phyloP scores from a whole-genome alignment of 2,797 vertebrate genomes.

The Lepilemur ruficaudatus region DNA sequence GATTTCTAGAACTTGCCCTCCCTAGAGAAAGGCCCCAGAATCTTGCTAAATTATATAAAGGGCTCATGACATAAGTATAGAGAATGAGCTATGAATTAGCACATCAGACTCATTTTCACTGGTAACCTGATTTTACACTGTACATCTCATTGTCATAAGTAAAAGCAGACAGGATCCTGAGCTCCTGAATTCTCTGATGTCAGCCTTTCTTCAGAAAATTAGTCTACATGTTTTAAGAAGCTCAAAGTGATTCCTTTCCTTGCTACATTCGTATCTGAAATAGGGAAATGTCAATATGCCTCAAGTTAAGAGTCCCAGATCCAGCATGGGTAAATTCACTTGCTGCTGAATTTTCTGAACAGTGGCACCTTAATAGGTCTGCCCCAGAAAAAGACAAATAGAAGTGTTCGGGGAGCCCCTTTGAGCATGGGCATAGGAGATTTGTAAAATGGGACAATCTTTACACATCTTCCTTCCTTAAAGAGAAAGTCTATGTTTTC shows the following conservation, averaged over 20 bases:
- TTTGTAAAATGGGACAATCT: conserved; percentile 66
- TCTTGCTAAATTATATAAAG: conserved; percentile 68
- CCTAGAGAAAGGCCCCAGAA: conserved; percentile 72
- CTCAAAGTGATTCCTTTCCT: not conserved
- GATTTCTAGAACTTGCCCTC: conserved; percentile 69
- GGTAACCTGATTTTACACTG: conserved; percentile 72
- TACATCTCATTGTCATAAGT: not conserved
- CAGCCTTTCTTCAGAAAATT: not conserved
- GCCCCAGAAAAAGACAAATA: conserved; percentile 61
- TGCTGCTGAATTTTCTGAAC: conserved; percentile 26
- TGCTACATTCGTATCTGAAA: not conserved
- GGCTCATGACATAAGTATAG: conserved; percentile 17
- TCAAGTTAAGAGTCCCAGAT: not conserved
- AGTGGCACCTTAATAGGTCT: conserved; percentile 59
- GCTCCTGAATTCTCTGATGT: not conserved
- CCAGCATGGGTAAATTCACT: not conserved
- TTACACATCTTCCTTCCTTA: conserved; percentile 62
- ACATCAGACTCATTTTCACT: conserved; percentile 61
- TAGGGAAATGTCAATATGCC: not conserved
- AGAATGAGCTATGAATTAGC: conserved; percentile 66
- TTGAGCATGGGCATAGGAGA: conserved; percentile 20
- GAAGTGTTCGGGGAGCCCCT: conserved; percentile 38
- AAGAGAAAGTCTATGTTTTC: conserved; percentile 58
- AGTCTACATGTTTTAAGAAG: not conserved
- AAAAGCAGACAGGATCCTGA: not conserved